These are phyloP conservation scores for Aphodius granarius DNA, from an alignment of 2,888 invertebrate genomes.

Conservation along the genomic window DNA sequence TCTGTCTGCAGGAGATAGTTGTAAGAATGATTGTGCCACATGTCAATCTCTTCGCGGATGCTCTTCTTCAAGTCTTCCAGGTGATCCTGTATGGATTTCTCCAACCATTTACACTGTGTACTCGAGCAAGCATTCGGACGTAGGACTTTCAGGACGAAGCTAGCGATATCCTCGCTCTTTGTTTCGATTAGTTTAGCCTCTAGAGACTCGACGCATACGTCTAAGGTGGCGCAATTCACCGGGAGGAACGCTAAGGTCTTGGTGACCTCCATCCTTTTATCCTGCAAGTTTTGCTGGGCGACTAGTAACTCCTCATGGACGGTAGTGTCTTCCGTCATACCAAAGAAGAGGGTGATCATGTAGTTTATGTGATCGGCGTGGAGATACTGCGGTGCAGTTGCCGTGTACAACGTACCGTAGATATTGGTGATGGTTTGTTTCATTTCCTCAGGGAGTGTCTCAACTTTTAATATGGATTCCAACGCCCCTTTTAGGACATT, in stretches of 20 bases:
- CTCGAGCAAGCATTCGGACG: neutral
- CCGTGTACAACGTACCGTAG: neutral
- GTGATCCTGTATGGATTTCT: neutral
- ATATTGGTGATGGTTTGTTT: neutral
- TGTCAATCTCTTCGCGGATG: neutral
- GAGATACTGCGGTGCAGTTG: neutral
- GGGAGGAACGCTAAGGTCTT: neutral
- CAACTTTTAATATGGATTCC: neutral
- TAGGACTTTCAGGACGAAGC: neutral
- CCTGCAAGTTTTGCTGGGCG: neutral
- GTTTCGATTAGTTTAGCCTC: neutral
- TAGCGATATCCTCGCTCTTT: neutral
- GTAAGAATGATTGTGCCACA: neutral
- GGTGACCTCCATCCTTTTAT: neutral
- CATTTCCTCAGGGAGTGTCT: neutral
- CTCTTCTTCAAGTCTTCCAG: neutral
- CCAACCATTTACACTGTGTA: neutral
- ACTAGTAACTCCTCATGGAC: neutral
- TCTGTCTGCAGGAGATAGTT: neutral
- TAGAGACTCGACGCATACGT: neutral
- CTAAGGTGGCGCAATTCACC: neutral
- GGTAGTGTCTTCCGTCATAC: neutral
- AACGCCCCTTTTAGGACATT: neutral
- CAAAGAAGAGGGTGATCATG: neutral
- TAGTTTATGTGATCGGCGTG: neutral